These are phyloP conservation scores for Drepanosiphum platanoidis DNA, from an alignment of 2,888 invertebrate species.

Conservation along the genomic window DNA sequence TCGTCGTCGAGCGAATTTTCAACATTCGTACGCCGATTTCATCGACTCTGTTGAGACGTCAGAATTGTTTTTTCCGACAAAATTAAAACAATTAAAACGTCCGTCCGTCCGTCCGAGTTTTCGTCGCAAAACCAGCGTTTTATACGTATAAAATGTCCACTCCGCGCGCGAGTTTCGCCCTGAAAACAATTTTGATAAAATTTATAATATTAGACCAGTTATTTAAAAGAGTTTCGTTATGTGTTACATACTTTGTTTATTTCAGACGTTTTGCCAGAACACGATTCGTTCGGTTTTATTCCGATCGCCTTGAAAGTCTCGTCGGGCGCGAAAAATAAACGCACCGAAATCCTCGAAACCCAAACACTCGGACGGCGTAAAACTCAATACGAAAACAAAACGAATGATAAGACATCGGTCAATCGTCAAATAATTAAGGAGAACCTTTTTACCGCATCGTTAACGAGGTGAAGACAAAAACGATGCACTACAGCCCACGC, in stretches of 20 bases:
- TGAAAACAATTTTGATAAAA: not conserved
- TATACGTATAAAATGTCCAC: too few species aligned
- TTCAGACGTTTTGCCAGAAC: not conserved
- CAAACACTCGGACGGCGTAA: too few species aligned
- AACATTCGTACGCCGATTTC: too few species aligned
- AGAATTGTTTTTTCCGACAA: too few species aligned
- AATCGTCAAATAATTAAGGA: not conserved
- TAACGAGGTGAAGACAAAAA: too few species aligned
- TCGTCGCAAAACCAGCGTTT: not conserved
- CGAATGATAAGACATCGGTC: not conserved
- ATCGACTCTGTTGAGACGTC: too few species aligned
- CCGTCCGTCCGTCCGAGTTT: not conserved
- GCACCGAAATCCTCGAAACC: too few species aligned
- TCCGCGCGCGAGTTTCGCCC: not conserved
- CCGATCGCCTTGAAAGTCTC: not conserved
- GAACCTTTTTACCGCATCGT: too few species aligned
- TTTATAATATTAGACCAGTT: not conserved
- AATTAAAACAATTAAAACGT: too few species aligned
- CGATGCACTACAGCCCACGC: too few species aligned
- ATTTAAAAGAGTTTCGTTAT: not conserved
- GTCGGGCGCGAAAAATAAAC: not conserved
- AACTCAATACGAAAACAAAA: too few species aligned
- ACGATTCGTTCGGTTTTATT: not conserved
- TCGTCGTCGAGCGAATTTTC: too few species aligned
- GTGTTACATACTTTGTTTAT: not conserved